A percentile compares a stretch with the other conserved stretches of the same genome.
These are phyloP conservation scores for Corydoras maculifer DNA, from an alignment of 2,113 vertebrate genomes.

Conservation along the genomic window DNA sequence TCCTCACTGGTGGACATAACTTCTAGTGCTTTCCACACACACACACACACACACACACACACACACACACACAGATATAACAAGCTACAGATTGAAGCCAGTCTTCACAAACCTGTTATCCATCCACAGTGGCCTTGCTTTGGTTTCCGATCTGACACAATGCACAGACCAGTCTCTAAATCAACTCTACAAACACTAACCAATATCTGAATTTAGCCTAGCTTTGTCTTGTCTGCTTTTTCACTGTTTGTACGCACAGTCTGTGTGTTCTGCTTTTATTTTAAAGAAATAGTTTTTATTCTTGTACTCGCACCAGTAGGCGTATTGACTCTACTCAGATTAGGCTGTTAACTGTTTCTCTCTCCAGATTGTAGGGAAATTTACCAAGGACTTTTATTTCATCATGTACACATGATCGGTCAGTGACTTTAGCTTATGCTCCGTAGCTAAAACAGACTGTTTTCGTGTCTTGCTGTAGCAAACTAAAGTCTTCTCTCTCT, in stretches of 20 bases:
- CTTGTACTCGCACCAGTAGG: not conserved
- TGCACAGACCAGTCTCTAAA: slow-evolving; percentile 11
- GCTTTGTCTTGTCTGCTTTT: not conserved
- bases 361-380: slow-evolving; percentile 4
- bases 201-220: slow-evolving; percentile 3
- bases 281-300: slow-evolving; percentile 10
- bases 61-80: not conserved
- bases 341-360: slow-evolving; percentile 30
- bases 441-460: slow-evolving; percentile 43
- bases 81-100: not conserved
- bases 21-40: not conserved
- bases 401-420: not conserved
- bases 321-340: slow-evolving; percentile 6
- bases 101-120: slow-evolving; percentile 10
- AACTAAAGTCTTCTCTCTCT: not conserved
- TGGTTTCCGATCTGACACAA: slow-evolving; percentile 23
- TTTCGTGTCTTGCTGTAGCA: slow-evolving; percentile 17
- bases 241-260: not conserved
- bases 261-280: slow-evolving; percentile 1
- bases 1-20: slow-evolving; percentile 1
- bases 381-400: not conserved
- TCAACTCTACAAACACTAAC: slow-evolving; percentile 27
- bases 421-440: not conserved
- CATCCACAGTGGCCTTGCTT: slow-evolving; percentile 20
- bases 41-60: not conserved